A percentile compares a stretch with the other conserved stretches of the same genome.
Evolutionary conservation across 2,113 vertebrate genomes (phyloP).

Genomic region (Amphiprion ocellaris): DNA sequence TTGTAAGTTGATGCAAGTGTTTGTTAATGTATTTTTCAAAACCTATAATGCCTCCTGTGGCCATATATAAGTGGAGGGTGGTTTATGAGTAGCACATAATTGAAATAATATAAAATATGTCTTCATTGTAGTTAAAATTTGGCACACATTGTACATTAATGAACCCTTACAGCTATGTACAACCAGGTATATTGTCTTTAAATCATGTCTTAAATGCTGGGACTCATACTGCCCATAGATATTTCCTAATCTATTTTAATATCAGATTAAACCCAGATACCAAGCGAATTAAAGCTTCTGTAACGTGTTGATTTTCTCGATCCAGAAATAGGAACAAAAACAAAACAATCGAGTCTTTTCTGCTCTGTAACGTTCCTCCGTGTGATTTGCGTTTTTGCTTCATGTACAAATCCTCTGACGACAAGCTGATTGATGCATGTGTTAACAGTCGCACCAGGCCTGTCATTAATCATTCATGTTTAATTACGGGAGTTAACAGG

Average conservation of each 20-base stretch:
- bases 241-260: too few species aligned
- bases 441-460: conserved; percentile 13
- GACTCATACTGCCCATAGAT: too few species aligned
- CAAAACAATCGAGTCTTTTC: not conserved
- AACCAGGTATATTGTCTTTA: too few species aligned
- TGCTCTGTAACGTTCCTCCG: not conserved
- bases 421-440: conserved; percentile 15
- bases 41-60: not conserved
- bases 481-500: conserved; percentile 8
- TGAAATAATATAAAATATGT: too few species aligned
- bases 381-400: too few species aligned
- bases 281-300: not conserved
- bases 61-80: not conserved
- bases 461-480: conserved; percentile 13
- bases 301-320: not conserved
- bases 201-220: too few species aligned
- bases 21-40: not conserved
- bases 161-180: not conserved
- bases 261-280: too few species aligned
- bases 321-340: not conserved
- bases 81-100: not conserved
- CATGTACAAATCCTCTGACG: not conserved
- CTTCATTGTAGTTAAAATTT: not conserved
- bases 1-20: not conserved
- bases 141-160: not conserved